Base-by-base conservation (phyloP, 2,797 vertebrate genomes). In the Spatula clypeata region DNA sequence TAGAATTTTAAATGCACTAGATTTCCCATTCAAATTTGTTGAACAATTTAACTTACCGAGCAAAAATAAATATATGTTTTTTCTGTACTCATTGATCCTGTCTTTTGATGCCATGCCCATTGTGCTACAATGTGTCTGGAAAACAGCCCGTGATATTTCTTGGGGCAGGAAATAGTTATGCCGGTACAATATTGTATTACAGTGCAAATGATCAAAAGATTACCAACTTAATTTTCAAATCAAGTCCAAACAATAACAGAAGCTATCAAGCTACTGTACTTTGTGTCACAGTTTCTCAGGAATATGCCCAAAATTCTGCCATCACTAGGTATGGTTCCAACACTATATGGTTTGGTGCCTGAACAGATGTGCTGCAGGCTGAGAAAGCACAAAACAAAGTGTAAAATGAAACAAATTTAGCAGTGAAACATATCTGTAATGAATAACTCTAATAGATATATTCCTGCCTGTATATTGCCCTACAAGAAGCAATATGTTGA, bases 91-190 rank as follows among this genome's bases (percentile, higher is more conserved):
- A 88, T 51, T 94, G 95, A 93, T 94, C 67, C 79, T 72, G 66
- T 58, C 79, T 95, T 96, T 95, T 95, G 95, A 93, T 96, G 79
- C 87, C 24, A 58, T 94, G 91, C 87, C 84, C 69, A 60, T 79
- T 94, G 69, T 88, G 75, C 45, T 94, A 83, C 87, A 95, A 70
- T 87, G 77, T 60, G 27, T 77, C 79, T 92, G 88, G 77, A 96
- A 96, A 91, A 82, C 29, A 69, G 82, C 75, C 86, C 11, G 4
- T 51, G 69, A 70, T 69, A 79, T 90, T 90, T 89, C 89, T 90
- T 69, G 61, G 73, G 70, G 84, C 53, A 76, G 86, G 76, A 96
- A 93, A 94, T 45, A 80, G 61, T 96, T 94, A 89, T 65, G 79
- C n/a, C 34, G 72, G 45, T 77, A 82, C 77, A 92, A 79, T 94